Evolutionary conservation across 1,140 invertebrate species (phyloP).

Genomic region (Colletes gigas): DNA sequence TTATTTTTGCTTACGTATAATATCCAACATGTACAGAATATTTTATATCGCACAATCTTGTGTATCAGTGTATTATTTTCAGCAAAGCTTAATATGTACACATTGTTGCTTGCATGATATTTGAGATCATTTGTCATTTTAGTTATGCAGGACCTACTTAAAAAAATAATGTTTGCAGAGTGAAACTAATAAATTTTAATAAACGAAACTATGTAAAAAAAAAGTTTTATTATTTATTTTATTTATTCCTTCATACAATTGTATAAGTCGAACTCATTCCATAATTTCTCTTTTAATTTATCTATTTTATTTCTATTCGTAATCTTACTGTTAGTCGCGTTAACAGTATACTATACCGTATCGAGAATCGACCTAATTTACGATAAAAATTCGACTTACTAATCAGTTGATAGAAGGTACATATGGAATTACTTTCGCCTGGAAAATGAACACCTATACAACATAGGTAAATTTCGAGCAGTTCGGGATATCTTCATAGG

Average conservation of each 20-base stretch:
- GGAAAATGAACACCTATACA: conserved; percentile 97
- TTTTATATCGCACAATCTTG: background rate
- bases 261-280: no score
- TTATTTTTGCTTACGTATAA: background rate
- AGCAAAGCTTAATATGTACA: conserved; percentile 12
- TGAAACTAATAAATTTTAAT: conserved; percentile 39
- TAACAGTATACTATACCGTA: background rate
- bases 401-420: conserved; percentile 83
- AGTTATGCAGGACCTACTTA: background rate
- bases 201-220: background rate
- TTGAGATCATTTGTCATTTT: conserved; percentile 18
- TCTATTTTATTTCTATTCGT: background rate
- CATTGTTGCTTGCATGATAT: conserved; percentile 30
- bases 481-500: conserved; percentile 91
- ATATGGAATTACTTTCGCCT: conserved; percentile 97
- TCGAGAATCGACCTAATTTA: background rate
- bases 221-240: conserved; percentile 20
- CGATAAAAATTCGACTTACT: conserved; percentile 44
- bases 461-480: conserved; percentile 96
- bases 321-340: background rate
- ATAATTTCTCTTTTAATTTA: background rate
- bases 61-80: conserved; percentile 9
- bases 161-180: conserved; percentile 9
- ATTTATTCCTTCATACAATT: conserved; percentile 6
- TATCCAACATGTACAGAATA: background rate